Base-by-base conservation (phyloP, 2,888 invertebrate genomes). In the Schrankia costaestrigalis region DNA sequence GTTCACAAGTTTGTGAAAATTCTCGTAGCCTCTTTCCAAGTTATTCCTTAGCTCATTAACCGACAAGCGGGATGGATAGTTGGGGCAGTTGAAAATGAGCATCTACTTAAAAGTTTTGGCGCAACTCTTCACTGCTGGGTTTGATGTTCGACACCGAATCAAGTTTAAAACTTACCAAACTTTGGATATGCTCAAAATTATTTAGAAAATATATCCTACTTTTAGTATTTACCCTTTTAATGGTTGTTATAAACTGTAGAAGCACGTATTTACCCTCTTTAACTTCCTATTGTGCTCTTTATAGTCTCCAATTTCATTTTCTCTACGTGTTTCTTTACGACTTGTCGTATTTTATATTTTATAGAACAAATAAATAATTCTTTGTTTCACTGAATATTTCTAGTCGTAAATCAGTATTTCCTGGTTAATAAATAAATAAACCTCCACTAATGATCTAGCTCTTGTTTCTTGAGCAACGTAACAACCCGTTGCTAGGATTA, bases 61-160 rank as follows among this genome's bases (percentile, higher is more conserved):
- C 34, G 26, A 40, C 43, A 36, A 31, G 33, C 44, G 26, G 11
- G 32, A 45, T 41, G 39, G 41, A 49, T 54, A 59, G 48, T 56
- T 60, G 27, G 39, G 36, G 50, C 44, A 46, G 51, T 49, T 60
- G 47, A 57, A 64, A 68, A 68, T 63, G 55, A 63, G 56, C 55
- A 63, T 54, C 63, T 56, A 57, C 58, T 67, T 57, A 58, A 55
- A 58, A 56, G 52, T 56, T 56, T 41, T 26, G 28, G 35, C 34
- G 17, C 33, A 32, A n/a, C 26, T 52, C 29, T 27, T 5, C 31
- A 10, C 31, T 30, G 27, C 42, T 39, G 34, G 26, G 26, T 17
- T 35, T 37, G 26, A 37, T 26, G 27, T 31, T 17, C 10, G 27
- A 44, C 58, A 36, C 11, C 38, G 58, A 56, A 15, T 27, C 26